Conservation (phyloP, 2,888 invertebrate species). For the Rhagonycha lutea region DNA sequence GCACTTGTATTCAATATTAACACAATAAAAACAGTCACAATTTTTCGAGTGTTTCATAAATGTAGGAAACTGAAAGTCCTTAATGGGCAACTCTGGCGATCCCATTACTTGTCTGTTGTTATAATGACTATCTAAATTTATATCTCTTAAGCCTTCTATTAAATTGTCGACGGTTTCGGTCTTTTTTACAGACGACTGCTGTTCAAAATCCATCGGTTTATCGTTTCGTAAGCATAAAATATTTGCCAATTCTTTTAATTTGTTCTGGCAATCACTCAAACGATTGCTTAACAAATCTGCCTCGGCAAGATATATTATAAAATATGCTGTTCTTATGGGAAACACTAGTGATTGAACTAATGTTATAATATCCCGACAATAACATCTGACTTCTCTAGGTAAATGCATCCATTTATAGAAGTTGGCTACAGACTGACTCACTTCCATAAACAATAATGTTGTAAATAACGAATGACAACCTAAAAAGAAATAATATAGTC, state of each 20-base stretch:
- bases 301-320: conserved; percentile 42
- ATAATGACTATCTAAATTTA: not conserved
- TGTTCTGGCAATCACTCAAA: conserved; percentile 43
- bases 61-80: conserved; percentile 35
- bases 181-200: not conserved
- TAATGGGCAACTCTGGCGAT: conserved; percentile 35
- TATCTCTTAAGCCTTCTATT: not conserved
- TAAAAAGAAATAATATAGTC: conserved; percentile 13
- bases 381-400: conserved; percentile 44
- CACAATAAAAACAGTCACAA: conserved; percentile 43
- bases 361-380: conserved; percentile 37
- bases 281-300: conserved; percentile 42
- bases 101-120: conserved; percentile 29
- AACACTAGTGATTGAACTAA: conserved; percentile 44
- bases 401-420: conserved; percentile 38
- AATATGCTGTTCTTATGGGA: conserved; percentile 41
- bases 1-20: conserved; percentile 40
- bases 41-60: conserved; percentile 35
- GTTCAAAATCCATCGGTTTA: not conserved
- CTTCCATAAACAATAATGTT: conserved; percentile 34
- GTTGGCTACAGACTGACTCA: conserved; percentile 37
- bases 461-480: conserved; percentile 9
- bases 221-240: conserved; percentile 38
- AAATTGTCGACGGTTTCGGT: not conserved
- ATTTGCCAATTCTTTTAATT: conserved; percentile 41